These are phyloP conservation scores for Holcopasites calliopsidis DNA, from an alignment of 1,140 invertebrate genomes.

Conservation along the genomic window DNA sequence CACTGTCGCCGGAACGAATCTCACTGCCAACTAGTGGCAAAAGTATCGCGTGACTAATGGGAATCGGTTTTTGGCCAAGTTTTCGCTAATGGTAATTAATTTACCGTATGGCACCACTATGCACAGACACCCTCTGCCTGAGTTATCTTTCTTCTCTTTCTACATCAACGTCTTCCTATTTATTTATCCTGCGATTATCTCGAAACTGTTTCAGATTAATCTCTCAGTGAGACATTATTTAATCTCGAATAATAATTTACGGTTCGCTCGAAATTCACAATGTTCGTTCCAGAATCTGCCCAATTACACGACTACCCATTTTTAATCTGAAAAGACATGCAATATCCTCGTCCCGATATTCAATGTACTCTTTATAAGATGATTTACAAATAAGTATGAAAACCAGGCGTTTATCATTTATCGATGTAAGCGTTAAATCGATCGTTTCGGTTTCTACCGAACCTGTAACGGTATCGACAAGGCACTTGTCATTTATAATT, in stretches of 20 bases:
- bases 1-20: background rate
- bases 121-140: too few species aligned
- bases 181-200: too few species aligned
- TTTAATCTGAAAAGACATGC: too few species aligned
- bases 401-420: background rate
- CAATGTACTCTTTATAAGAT: background rate
- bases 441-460: background rate
- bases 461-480: background rate
- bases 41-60: background rate
- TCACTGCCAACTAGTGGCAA: background rate
- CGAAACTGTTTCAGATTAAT: too few species aligned
- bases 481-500: conserved; percentile 1
- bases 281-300: too few species aligned
- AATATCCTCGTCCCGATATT: background rate
- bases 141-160: too few species aligned
- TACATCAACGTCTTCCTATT: too few species aligned
- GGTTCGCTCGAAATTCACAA: too few species aligned
- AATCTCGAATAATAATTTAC: too few species aligned
- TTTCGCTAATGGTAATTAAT: background rate
- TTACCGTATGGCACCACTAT: too few species aligned
- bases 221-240: too few species aligned
- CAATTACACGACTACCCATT: background rate
- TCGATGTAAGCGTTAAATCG: background rate
- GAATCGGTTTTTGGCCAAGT: background rate
- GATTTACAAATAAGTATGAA: background rate